A percentile compares a stretch with the other conserved stretches of the same genome.
Conservation (phyloP, 1,140 invertebrate species). For the Phymorhynchus buccinoides region DNA sequence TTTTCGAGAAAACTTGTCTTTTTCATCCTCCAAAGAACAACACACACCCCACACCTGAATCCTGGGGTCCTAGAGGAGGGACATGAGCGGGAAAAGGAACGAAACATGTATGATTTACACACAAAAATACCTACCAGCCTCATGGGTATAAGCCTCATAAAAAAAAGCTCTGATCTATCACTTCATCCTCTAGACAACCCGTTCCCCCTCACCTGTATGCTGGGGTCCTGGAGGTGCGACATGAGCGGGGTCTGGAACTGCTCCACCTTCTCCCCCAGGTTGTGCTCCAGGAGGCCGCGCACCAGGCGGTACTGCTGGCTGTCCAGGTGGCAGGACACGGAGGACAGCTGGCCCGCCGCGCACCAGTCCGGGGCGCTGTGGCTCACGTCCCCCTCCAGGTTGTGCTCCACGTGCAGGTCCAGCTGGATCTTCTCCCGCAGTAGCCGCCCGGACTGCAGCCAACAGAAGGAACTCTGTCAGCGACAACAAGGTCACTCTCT, state of each 20-base stretch:
- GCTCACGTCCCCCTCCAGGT: constrained; percentile 82
- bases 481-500: too few relatives aligned
- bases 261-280: constrained; percentile 91
- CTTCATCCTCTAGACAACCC: too few relatives aligned
- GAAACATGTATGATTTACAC: too few relatives aligned
- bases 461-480: too few relatives aligned
- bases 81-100: too few relatives aligned
- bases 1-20: too few relatives aligned
- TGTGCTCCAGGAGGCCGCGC: constrained; percentile 89
- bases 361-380: constrained; percentile 88
- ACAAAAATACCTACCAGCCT: too few relatives aligned
- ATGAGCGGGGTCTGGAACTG: constrained; percentile 75
- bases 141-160: too few relatives aligned
- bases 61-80: too few relatives aligned
- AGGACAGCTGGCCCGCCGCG: constrained; percentile 88
- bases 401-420: constrained; percentile 86
- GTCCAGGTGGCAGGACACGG: constrained; percentile 87
- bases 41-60: too few relatives aligned
- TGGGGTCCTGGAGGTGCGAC: constrained; percentile 69
- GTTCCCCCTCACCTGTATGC: constrained; percentile 66
- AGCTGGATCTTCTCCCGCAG: constrained; percentile 87
- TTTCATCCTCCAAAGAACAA: too few relatives aligned
- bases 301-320: constrained; percentile 90
- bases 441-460: constrained; percentile 71
- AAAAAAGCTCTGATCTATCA: too few relatives aligned